Evolutionary conservation across 2,797 vertebrate genomes (phyloP), one percentile per base, ranked within the genome.

Genomic region (Melanotaenia boesemani): DNA sequence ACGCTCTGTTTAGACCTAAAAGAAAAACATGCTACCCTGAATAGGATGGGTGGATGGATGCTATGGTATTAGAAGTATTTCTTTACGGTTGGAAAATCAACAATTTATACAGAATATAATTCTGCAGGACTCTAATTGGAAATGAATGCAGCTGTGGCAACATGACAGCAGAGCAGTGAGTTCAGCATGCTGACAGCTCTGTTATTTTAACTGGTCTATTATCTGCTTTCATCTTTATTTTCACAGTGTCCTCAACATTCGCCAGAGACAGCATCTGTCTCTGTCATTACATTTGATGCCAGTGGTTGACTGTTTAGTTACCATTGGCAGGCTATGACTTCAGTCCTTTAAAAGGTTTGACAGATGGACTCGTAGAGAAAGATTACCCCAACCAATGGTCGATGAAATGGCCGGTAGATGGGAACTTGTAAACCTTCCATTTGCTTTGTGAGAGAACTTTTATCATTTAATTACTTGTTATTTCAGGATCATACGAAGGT

Each of bases 281-380:
- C 59, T 37, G 63, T 58, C 54, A 44, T 79, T 52, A 70, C 48
- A 80, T 70, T 46, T 48, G 37, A 76, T 82, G 78, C 77, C 78
- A 77, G 67, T 73, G 69, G 62, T 72, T 83, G 82, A 66, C 78
- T 69, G 79, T 88, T 83, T 63, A 68, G 74, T 78, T 64, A 63
- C 66, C 82, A 86, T 1, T 77, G 77, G 81, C 76, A 39, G 67
- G 65, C 66, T 67, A 66, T 71, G 67, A 46, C 67, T 76, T 67
- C 59, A 70, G 48, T 71, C 67, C 64, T 76, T 84, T 89, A 81
- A 54, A 37, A 79, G 55, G 67, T 67, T 22, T 79, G 76, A 86
- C 90, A 91, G 87, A 86, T 86, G 83, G 85, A 73, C 65, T 88
- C 87, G 84, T 74, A 70, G 71, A 63, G 72, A 57, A 84, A 85